These are phyloP conservation scores for Ypsolopha sequella DNA, from an alignment of 2,888 invertebrate species.

Conservation along the genomic window DNA sequence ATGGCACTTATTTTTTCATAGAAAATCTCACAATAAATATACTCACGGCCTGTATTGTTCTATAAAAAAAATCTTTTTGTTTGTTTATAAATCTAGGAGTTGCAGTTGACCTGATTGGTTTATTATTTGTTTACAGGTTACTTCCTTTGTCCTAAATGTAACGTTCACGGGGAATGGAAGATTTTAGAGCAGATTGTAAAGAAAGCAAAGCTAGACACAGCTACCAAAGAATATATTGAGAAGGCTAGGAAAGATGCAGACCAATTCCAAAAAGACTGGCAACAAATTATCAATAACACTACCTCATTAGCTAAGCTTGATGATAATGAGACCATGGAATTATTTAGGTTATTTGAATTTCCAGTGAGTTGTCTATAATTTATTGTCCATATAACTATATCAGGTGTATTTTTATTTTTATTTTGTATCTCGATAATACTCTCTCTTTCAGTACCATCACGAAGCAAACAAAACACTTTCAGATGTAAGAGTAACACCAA, in stretches of 20 bases:
- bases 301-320: conserved; percentile 48
- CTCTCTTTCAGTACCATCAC: conserved; percentile 38
- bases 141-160: conserved; percentile 78
- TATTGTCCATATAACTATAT: not conserved
- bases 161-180: conserved; percentile 75
- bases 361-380: conserved; percentile 50
- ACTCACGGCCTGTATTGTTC: no score
- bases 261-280: conserved; percentile 58
- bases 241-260: conserved; percentile 35
- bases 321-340: conserved; percentile 44
- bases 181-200: conserved; percentile 67
- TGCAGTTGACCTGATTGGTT: no score
- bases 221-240: conserved; percentile 41
- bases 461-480: conserved; percentile 58
- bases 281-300: conserved; percentile 45
- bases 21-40: no score
- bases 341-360: conserved; percentile 69
- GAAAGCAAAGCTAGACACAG: conserved; percentile 40
- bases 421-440: no score
- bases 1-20: no score
- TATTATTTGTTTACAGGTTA: conserved; percentile 67
- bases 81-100: no score
- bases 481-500: conserved; percentile 67
- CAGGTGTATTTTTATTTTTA: conserved; percentile 15
- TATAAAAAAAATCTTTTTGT: no score